Base-by-base conservation (phyloP, 2,888 invertebrate species). In the Seladonia tumulorum region DNA sequence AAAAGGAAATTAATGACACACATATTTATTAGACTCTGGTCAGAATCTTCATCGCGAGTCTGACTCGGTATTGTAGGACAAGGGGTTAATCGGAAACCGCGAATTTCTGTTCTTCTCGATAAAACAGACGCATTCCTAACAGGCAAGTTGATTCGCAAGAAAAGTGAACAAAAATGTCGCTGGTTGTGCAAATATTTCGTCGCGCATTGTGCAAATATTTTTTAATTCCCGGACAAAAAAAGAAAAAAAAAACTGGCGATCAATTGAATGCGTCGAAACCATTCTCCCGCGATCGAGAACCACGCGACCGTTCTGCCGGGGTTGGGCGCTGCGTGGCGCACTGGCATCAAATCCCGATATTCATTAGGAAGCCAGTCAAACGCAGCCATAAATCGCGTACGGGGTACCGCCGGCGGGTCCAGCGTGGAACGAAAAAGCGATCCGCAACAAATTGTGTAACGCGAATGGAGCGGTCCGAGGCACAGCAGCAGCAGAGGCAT, bases 401-500 rank as follows among this genome's bases (percentile, higher is more conserved):
- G 49, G 71, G 49, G 71, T 60, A 76, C 74, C 83, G 78, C 25
- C 63, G 8, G 45, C n/a, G 74, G 49, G 73, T 49, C 18, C n/a
- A 60, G 25, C n/a, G 78, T 35, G 77, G 70, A 39, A 42, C 53
- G 76, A 82, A 81, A 79, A 81, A 79, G 79, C 78, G 82, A 82
- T 82, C 74, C 82, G 82, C 79, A 87, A 87, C 82, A 87, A 87
- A 87, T 87, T 78, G 85, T 79, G 63, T 74, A 74, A 81, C 75
- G 79, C 53, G 60, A 76, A n/a, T 45, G 35, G 66, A 86, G 66
- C 79, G 81, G 25, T 74, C 39, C 22, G 49, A 74, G 42, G 77
- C 60, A 60, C n/a, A n/a, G 22, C 2, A 12, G 57, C 16, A 22
- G 53, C 53, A n/a, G 53, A 57, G 53, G 57, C 57, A 57, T 57